Base-by-base conservation (phyloP, 2,888 invertebrate genomes). In the Lepas anatifera region DNA sequence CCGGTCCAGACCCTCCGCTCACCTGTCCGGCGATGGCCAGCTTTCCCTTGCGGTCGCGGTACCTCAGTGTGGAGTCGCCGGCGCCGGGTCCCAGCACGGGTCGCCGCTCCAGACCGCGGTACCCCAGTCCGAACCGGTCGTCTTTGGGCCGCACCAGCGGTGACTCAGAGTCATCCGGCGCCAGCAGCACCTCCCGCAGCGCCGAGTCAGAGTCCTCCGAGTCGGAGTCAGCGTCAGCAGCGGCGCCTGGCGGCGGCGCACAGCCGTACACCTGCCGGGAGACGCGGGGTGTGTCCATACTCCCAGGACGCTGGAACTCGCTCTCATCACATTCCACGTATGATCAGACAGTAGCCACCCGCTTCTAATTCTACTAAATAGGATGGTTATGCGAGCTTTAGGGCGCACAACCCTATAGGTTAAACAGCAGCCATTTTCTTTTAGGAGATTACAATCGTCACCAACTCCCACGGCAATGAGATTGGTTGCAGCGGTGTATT, bases 101-200 rank as follows among this genome's bases (percentile, higher is more conserved):
- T 25, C 72, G 71, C 25, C 74, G 74, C 35, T 75, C 75, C 37
- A 81, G 74, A 8, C 78, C 78, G 37, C 72, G 75, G 75, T 84
- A 84, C 0, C 84, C 84, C 35, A 84, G 75, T 7, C 84, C 84
- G 76, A 82, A 81, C 35, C 77, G 75, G 76, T 97, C 90, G 74
- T 84, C 85, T 81, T 97, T 97, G 46, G 89, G 87, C 41, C 83
- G 82, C 69, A 86, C 83, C 29, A 88, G 81, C 76, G 88, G 88
- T 1, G 87, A 85, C 75, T 89, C 89, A 77, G 89, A 89, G 77
- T 95, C 92, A 77, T 89, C 88, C 22, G 92, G 92, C 48, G 92
- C 89, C 78, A 89, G 86, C 11, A 87, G 83, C 0, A 87, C 82
- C 25, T 76, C 76, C 0, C 75, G 76, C 37, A 74, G 72, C 69